A percentile compares a stretch with the other conserved stretches of the same genome.
These are phyloP conservation scores for Schizothorax lantsangensis DNA, from an alignment of 2,797 vertebrate species.

Conservation along the genomic window DNA sequence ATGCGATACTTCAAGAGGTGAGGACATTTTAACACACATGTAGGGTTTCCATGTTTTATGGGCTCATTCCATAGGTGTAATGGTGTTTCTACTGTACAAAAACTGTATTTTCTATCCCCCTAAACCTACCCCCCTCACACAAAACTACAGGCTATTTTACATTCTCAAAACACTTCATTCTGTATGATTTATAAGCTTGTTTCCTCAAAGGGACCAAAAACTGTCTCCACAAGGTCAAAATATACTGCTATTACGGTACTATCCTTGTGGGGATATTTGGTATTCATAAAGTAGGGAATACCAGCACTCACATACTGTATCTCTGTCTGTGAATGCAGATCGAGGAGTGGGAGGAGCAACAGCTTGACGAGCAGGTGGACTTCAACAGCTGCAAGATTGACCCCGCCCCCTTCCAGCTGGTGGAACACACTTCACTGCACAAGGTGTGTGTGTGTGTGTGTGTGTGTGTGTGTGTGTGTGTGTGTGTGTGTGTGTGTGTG, in stretches of 20 bases:
- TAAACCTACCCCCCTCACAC: too few species aligned
- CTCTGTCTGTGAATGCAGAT: constrained; percentile 75
- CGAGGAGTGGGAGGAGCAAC: constrained; percentile 92
- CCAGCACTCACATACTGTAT: background rate
- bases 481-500: constrained; percentile 48
- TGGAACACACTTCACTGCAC: constrained; percentile 94
- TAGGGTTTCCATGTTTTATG: background rate
- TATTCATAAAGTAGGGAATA: background rate
- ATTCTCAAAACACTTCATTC: too few species aligned
- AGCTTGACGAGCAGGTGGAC: constrained; percentile 92
- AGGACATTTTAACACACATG: background rate
- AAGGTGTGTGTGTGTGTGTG: constrained; percentile 71
- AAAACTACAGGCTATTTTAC: too few species aligned
- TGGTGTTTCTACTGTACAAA: background rate
- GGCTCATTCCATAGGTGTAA: background rate
- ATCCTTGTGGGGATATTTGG: background rate
- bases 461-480: background rate
- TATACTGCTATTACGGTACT: background rate
- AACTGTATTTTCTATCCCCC: background rate
- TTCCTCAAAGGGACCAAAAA: too few species aligned
- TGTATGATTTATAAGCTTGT: too few species aligned
- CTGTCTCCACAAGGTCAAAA: too few species aligned
- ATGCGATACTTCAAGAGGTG: constrained; percentile 10
- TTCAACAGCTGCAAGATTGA: constrained; percentile 96
- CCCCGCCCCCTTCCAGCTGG: constrained; percentile 95